phyloP scores from a whole-genome alignment of 1,140 invertebrate genomes.

The Megathymus violae region DNA sequence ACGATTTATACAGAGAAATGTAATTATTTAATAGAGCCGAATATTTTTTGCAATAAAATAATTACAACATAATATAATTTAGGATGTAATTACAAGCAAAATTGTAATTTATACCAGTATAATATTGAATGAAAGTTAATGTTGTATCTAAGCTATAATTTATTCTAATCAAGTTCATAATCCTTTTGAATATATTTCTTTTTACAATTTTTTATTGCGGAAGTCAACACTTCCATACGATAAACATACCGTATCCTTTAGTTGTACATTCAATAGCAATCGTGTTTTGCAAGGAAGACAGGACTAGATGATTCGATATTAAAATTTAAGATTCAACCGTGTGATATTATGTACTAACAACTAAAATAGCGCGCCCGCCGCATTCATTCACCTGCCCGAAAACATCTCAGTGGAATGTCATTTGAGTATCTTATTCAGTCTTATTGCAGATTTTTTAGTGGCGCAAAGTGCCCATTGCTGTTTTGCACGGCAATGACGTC shows the following conservation, averaged over 20 bases:
- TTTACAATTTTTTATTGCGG: constrained; percentile 21
- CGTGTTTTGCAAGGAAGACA: constrained; percentile 62
- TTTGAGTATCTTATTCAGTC: constrained; percentile 55
- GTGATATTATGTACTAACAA: constrained; percentile 24
- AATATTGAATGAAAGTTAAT: constrained; percentile 23
- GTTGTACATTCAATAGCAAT: constrained; percentile 32
- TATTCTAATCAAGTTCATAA: constrained; percentile 21
- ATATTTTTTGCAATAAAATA: constrained; percentile 18
- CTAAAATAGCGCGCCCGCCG: constrained; percentile 37
- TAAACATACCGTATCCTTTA: constrained; percentile 15
- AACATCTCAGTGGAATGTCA: constrained; percentile 54
- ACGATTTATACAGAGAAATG: constrained; percentile 32
- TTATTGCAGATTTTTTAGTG: constrained; percentile 37
- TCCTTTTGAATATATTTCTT: constrained; percentile 15
- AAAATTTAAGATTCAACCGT: constrained; percentile 35
- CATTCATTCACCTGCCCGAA: constrained; percentile 22
- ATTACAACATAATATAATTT: constrained; percentile 23
- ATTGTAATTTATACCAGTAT: constrained; percentile 21
- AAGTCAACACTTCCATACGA: constrained; percentile 14
- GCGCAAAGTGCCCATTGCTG: constrained; percentile 20
- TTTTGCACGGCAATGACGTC: constrained; percentile 13
- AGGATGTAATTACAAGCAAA: constrained; percentile 23
- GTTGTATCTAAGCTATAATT: constrained; percentile 12
- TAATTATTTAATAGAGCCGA: constrained; percentile 30
- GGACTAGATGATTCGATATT: constrained; percentile 65